phyloP scores from a whole-genome alignment of 2,113 vertebrate species.

The Equus quagga region DNA sequence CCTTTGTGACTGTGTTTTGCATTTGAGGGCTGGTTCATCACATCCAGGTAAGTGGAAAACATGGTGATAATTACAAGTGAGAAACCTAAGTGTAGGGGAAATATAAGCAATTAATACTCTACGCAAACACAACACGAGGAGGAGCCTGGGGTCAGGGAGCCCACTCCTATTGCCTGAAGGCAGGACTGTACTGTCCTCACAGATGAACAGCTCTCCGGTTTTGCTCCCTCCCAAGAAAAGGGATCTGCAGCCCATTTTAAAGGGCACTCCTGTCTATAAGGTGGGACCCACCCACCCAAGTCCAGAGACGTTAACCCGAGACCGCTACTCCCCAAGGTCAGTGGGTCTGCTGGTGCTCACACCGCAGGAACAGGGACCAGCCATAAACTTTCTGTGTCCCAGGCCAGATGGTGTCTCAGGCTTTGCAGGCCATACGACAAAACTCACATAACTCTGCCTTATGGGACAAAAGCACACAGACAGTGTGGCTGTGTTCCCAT shows the following conservation, averaged over 20 bases:
- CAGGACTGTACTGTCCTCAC: background rate
- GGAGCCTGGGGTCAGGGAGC: accelerated
- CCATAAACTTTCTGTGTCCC: background rate
- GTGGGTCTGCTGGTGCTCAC: background rate
- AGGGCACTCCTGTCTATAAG: background rate
- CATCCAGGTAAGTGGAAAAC: background rate
- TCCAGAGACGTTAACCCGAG: background rate
- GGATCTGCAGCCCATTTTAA: background rate
- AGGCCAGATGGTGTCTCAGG: background rate
- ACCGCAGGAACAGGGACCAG: background rate
- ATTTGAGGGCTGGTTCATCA: background rate
- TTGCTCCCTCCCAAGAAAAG: background rate
- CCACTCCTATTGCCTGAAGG: background rate
- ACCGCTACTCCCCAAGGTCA: accelerated
- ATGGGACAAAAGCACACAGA: background rate
- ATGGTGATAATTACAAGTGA: background rate
- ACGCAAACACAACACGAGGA: background rate
- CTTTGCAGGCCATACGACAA: background rate
- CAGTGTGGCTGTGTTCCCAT: background rate
- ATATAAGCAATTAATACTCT: background rate
- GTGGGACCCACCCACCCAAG: background rate
- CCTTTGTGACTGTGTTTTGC: background rate
- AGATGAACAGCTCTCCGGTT: background rate
- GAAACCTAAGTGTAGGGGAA: background rate
- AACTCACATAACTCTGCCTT: background rate